A percentile compares a stretch with the other conserved stretches of the same genome.
Conservation (phyloP, 2,888 invertebrate genomes). For the Metopia argyrocephala region DNA sequence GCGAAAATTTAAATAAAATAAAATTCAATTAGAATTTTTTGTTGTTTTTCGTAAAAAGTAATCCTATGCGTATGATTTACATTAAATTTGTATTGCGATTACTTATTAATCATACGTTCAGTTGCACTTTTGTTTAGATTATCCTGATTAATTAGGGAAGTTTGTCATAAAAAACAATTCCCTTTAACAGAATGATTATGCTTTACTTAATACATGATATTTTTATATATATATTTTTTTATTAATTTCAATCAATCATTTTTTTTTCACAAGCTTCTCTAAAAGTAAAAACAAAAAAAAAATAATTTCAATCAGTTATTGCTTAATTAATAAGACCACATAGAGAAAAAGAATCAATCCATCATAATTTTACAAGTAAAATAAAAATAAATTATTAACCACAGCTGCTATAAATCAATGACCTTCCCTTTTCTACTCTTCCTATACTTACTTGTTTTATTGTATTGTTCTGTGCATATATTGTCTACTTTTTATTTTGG, state of each 20-base stretch:
- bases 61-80: no score
- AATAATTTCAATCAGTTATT: conserved; percentile 1
- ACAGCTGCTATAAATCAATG: background rate
- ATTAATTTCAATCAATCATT: background rate
- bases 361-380: conserved; percentile 13
- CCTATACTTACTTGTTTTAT: background rate
- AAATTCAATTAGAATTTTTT: no score
- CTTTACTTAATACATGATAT: no score
- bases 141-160: no score
- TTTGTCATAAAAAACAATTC: no score
- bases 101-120: no score
- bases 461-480: background rate
- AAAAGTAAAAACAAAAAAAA: background rate
- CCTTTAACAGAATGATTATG: no score
- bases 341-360: background rate
- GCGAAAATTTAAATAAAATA: no score
- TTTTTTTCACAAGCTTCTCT: background rate
- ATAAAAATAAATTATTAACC: conserved; percentile 21
- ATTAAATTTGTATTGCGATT: no score
- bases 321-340: background rate
- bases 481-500: background rate
- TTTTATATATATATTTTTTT: no score
- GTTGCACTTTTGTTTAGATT: no score
- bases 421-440: background rate
- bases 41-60: no score